Conservation (phyloP, 2,113 vertebrate genomes). For the Merops nubicus region DNA sequence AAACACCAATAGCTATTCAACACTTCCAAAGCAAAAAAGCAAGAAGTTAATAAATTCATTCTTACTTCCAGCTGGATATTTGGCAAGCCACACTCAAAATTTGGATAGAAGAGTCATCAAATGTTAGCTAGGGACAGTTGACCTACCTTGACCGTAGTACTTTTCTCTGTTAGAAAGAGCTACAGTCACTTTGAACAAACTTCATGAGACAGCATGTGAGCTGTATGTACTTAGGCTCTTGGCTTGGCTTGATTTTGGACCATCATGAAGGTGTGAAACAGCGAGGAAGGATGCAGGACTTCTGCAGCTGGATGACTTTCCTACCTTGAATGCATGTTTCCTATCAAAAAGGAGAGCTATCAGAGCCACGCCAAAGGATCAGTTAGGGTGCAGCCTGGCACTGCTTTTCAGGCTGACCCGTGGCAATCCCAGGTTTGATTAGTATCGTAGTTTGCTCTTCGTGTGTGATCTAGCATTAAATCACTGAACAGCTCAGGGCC, state of each 20-base stretch:
- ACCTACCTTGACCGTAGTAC: neutral
- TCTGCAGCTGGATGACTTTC: neutral
- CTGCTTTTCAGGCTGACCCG: neutral
- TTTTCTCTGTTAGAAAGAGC: neutral
- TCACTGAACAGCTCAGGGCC: neutral
- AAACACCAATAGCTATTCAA: neutral
- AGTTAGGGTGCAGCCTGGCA: neutral
- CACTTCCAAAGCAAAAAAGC: neutral
- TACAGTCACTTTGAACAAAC: neutral
- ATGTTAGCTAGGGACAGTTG: neutral
- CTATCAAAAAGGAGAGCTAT: neutral
- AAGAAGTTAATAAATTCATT: neutral
- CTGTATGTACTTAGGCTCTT: neutral
- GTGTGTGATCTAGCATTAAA: neutral
- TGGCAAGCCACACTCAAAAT: neutral
- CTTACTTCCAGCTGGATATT: neutral
- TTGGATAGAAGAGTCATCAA: neutral
- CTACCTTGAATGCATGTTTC: rapidly evolving
- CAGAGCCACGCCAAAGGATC: neutral
- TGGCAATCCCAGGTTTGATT: neutral
- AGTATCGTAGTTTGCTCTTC: neutral
- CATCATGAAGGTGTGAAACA: neutral
- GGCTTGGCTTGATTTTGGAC: neutral
- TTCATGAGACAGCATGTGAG: rapidly evolving
- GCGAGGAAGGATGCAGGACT: neutral